A percentile compares a stretch with the other conserved stretches of the same genome.
These are phyloP conservation scores for Sarcophaga variegata DNA, from an alignment of 2,888 invertebrate species.

Conservation along the genomic window DNA sequence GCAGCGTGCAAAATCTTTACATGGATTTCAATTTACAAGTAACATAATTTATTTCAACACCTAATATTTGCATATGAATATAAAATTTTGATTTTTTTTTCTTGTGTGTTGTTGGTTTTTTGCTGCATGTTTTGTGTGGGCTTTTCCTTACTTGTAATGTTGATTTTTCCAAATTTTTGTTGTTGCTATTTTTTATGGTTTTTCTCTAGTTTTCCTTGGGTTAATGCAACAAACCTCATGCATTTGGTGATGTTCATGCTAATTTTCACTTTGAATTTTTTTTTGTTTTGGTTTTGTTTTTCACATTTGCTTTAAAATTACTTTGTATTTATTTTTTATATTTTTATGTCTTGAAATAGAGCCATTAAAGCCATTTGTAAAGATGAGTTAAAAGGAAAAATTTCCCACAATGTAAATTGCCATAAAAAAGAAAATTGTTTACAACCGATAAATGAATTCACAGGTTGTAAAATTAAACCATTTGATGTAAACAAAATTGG, in stretches of 20 bases:
- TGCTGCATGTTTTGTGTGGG: conserved; percentile 44
- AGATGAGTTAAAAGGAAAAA: too few relatives aligned
- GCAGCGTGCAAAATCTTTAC: background rate
- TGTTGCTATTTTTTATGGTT: background rate
- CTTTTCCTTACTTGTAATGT: conserved; percentile 6
- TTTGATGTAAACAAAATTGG: too few relatives aligned
- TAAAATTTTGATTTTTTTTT: background rate
- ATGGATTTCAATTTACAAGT: background rate
- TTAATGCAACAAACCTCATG: background rate
- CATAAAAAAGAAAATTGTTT: too few relatives aligned
- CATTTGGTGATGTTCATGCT: conserved; percentile 37
- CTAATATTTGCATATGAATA: background rate
- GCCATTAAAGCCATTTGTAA: too few relatives aligned
- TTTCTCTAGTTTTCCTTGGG: conserved; percentile 5
- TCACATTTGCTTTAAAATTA: too few relatives aligned
- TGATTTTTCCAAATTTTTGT: conserved; percentile 16
- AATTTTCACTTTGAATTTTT: conserved; percentile 5
- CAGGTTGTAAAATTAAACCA: too few relatives aligned
- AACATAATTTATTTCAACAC: background rate
- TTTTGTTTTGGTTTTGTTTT: too few relatives aligned
- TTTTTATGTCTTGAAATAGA: too few relatives aligned
- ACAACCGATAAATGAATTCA: too few relatives aligned
- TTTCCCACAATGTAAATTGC: too few relatives aligned
- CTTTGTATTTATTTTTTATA: too few relatives aligned
- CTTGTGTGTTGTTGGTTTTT: background rate